A percentile compares a stretch with the other conserved stretches of the same genome.
Conservation (phyloP, 1,140 invertebrate genomes). For the Copidosoma floridanum region DNA sequence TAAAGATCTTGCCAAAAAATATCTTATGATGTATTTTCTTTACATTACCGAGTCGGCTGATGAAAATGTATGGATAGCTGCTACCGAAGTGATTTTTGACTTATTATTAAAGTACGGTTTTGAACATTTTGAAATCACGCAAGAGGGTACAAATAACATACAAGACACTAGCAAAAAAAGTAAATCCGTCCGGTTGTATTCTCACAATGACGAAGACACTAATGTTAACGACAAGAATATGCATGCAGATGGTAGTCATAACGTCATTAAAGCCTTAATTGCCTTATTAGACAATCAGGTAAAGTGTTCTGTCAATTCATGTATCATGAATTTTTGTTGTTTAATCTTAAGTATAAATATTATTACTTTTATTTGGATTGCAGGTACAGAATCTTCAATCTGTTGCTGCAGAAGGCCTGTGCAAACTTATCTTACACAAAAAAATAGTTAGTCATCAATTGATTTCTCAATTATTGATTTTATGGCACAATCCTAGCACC, state of each 20-base stretch:
- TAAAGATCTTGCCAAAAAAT: constrained; percentile 48
- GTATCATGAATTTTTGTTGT: not conserved
- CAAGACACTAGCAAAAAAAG: constrained; percentile 30
- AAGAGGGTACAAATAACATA: constrained; percentile 10
- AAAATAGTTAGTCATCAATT: constrained; percentile 49
- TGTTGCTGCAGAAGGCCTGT: constrained; percentile 46
- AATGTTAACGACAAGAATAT: constrained; percentile 17
- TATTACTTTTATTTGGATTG: constrained; percentile 25
- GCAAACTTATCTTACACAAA: constrained; percentile 49
- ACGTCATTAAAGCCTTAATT: constrained; percentile 47
- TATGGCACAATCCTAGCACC: constrained; percentile 61
- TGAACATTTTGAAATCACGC: constrained; percentile 45
- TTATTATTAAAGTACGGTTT: constrained; percentile 49
- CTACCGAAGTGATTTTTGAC: constrained; percentile 50
- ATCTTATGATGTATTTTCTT: constrained; percentile 46
- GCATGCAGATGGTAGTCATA: constrained; percentile 24
- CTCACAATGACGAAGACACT: constrained; percentile 31
- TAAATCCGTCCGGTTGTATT: constrained; percentile 36
- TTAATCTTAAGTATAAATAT: constrained; percentile 3
- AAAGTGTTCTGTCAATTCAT: constrained; percentile 4
- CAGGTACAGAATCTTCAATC: constrained; percentile 43
- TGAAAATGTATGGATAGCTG: constrained; percentile 39
- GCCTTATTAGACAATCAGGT: constrained; percentile 46
- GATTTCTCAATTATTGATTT: constrained; percentile 60
- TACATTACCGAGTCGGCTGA: constrained; percentile 42